Evolutionary conservation across 2,888 invertebrate genomes (phyloP), one percentile per base, ranked within the genome.

Genomic region (Nomada goodeniana): DNA sequence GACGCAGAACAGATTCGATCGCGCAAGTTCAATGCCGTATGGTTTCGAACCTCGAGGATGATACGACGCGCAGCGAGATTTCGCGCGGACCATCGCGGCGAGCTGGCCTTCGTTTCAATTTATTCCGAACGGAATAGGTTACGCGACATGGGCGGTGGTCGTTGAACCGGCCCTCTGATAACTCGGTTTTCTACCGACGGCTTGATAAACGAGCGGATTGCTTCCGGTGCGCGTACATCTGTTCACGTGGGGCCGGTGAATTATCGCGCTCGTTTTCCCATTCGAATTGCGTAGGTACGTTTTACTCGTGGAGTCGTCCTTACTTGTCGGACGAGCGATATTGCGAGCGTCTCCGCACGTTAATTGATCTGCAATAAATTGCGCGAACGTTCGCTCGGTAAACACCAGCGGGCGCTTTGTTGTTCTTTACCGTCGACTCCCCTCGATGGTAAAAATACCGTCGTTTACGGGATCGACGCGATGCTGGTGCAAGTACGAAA

Each of bases 151-250:
- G 81, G 29, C 74, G 53, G 74, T 82, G 81, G 75, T 73, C 82
- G 59, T 82, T 76, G 84, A 84, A 78, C 76, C 74, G 71, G 29
- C 73, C 68, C 36, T n/a, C 55, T 29, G 80, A 84, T 80, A 80
- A 80, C 80, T 72, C 76, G 61, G 69, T 77, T 80, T 86, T 79
- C 76, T 84, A 78, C 65, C 64, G 73, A 73, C 78, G 68, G 52
- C 52, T 69, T 73, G 80, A 81, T 81, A 81, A 81, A 79, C 73
- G 68, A 60, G 44, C 47, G 57, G 42, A 79, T 65, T 50, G 60
- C 65, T 81, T 81, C 81, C 74, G 79, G 73, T 70, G 60, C 64
- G 65, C 73, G 79, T 42, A 18, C 50, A 68, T 55, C 63, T 63
- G 63, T 69, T 64, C 68, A 68, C 76, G 73, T 23, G 65, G 20